Base-by-base conservation (phyloP, 2,113 vertebrate genomes). In the Aptenodytes patagonicus region DNA sequence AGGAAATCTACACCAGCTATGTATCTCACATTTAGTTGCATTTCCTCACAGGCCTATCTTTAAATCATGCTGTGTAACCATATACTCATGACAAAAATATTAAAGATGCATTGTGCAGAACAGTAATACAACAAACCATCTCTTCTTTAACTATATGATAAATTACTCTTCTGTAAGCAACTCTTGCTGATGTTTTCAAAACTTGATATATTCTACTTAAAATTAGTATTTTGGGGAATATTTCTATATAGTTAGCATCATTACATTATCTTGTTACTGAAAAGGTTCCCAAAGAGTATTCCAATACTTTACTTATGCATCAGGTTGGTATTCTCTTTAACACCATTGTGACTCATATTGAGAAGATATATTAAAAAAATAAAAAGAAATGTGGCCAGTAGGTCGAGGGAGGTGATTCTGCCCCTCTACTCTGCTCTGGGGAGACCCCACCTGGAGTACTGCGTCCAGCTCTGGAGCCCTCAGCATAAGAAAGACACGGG, bases 381-480 rank as follows among this genome's bases (percentile, higher is more conserved):
- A 26, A 36, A 62, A 83, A 52, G 20, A 31, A 90, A 5, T 2
- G 4, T 18, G 8, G 9, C 40, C 29, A 62, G 20, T 5, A 55
- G 16, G 24, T n/a, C 1, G 0, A n/a, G 12, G 12, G 34, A 46
- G 11, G 5, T 17, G 24, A 79, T 79, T 21, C 7, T 4, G 2
- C 9, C 28, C 8, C 36, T 51, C 44, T 83, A 9, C 14, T 34
- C 31, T 0, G 2, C 22, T 52, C 36, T 79, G 1, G 14, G n/a
- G 36, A 83, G 18, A 71, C 19, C 17, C n/a, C 19, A 58, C 29
- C 32, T 24, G 70, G 8, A 52, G 29, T 17, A 11, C n/a, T 14
- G 31, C 0, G 0, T 79, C 6, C 47, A 80, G 38, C 49, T n/a
- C 24, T 65, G 10, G 31, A 2, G 18, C 4, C 17, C 18, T 7